Evolutionary conservation across 2,113 vertebrate species (phyloP).

Genomic region (Pitta sordida): DNA sequence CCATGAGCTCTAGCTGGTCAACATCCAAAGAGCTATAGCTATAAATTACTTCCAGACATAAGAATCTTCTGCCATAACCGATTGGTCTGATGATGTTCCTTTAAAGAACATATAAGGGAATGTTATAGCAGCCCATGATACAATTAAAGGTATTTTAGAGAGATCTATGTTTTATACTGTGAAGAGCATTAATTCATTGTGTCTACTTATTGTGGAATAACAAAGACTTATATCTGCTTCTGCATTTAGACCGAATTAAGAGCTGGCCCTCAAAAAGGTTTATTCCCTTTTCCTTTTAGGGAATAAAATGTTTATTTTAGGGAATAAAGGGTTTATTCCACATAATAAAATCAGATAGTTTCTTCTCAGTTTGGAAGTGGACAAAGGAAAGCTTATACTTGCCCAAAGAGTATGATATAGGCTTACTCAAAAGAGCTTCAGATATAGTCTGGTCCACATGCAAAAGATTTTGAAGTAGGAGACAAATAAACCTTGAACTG

Average conservation of each 20-base stretch:
- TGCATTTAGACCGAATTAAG: not conserved
- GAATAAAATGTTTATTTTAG: too few species aligned
- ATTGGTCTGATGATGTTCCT: not conserved
- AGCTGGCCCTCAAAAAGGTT: accelerated
- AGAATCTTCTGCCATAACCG: not conserved
- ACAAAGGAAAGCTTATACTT: not conserved
- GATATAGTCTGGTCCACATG: not conserved
- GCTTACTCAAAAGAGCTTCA: not conserved
- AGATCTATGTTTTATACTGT: not conserved
- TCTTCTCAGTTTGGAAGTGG: not conserved
- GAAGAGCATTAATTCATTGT: not conserved
- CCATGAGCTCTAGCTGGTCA: not conserved
- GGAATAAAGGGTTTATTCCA: too few species aligned
- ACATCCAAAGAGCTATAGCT: not conserved
- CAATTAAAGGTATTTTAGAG: not conserved
- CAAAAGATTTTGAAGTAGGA: not conserved
- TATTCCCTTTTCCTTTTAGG: too few species aligned
- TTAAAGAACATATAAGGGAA: not conserved
- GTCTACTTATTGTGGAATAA: not conserved
- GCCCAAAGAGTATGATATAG: not conserved
- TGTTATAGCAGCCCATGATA: not conserved
- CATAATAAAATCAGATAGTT: not conserved
- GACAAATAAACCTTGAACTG: not conserved
- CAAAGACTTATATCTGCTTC: not conserved
- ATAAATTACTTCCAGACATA: not conserved